Percentiles rank a stretch among this genome's conserved stretches.
Evolutionary conservation across 2,797 vertebrate species (phyloP).

Genomic region (Tauraco hartlaubi): DNA sequence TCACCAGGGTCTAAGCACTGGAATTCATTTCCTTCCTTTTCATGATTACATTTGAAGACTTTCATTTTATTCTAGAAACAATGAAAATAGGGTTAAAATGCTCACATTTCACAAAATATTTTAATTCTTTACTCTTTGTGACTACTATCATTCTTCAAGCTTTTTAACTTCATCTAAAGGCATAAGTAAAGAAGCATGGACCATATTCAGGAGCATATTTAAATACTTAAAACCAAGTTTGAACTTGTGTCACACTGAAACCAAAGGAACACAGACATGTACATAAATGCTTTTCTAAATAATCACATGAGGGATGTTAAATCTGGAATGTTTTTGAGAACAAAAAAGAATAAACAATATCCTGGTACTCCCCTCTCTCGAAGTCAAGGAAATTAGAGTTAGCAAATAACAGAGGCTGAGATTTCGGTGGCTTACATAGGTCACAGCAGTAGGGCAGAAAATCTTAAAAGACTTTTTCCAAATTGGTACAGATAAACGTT

Average conservation of each 20-base stretch:
- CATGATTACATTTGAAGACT: neutral
- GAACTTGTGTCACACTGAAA: neutral
- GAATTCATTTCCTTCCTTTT: neutral
- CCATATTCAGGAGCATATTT: neutral
- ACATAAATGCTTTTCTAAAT: neutral
- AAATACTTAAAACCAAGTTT: neutral
- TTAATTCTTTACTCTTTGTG: neutral
- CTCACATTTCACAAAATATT: neutral
- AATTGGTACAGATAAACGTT: neutral
- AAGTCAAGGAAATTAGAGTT: neutral
- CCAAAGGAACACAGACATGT: neutral
- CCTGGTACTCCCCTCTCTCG: neutral
- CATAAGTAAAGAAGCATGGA: neutral
- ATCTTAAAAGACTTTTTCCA: neutral
- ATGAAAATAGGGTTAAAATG: neutral
- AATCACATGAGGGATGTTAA: neutral
- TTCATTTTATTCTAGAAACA: neutral
- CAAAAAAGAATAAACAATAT: neutral
- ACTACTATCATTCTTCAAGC: neutral
- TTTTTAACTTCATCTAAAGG: neutral
- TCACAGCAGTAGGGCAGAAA: neutral
- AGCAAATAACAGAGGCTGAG: neutral
- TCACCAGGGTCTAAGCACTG: neutral
- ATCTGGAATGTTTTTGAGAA: neutral
- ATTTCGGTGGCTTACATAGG: neutral